Conservation (phyloP, 2,888 invertebrate species). For the Altica lythri region DNA sequence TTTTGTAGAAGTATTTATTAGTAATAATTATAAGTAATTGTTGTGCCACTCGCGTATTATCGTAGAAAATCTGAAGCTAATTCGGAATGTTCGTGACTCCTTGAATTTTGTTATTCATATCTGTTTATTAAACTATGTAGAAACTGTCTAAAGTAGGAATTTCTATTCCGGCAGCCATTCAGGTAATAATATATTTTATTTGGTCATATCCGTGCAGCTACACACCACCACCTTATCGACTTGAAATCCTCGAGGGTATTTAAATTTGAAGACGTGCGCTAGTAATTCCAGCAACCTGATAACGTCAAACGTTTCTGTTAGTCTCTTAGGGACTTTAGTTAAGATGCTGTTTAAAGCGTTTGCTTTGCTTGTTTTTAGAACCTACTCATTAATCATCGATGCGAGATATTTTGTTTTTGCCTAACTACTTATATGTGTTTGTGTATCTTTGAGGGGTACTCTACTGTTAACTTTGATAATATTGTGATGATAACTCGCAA, state of each 20-base stretch:
- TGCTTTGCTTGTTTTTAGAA: constrained; percentile 38
- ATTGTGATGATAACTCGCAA: too few relatives aligned
- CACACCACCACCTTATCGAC: constrained; percentile 52
- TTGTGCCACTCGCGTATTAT: constrained; percentile 19
- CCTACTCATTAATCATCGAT: constrained; percentile 38
- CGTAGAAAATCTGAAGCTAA: constrained; percentile 23
- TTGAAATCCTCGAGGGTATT: constrained; percentile 53
- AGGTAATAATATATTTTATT: constrained; percentile 55
- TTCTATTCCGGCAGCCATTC: constrained; percentile 52
- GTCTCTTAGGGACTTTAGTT: constrained; percentile 52
- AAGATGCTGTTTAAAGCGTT: constrained; percentile 43
- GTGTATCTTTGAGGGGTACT: constrained; percentile 32
- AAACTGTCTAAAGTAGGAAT: constrained; percentile 49
- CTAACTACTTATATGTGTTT: too few relatives aligned
- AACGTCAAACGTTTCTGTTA: constrained; percentile 55
- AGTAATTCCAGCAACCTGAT: constrained; percentile 52
- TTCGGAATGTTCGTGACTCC: constrained; percentile 34
- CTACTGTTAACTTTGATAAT: constrained; percentile 38
- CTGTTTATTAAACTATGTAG: constrained; percentile 44
- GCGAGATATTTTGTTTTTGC: constrained; percentile 37
- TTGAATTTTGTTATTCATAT: constrained; percentile 38
- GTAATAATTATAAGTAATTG: constrained; percentile 22
- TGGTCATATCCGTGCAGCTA: constrained; percentile 51
- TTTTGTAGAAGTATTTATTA: too few relatives aligned
- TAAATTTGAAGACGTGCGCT: constrained; percentile 55